Percentiles rank a stretch among this genome's conserved stretches.
These are phyloP conservation scores for Henricia sp. DNA, from an alignment of 53 echinoderm and acorn worm genomes.

Conservation along the genomic window DNA sequence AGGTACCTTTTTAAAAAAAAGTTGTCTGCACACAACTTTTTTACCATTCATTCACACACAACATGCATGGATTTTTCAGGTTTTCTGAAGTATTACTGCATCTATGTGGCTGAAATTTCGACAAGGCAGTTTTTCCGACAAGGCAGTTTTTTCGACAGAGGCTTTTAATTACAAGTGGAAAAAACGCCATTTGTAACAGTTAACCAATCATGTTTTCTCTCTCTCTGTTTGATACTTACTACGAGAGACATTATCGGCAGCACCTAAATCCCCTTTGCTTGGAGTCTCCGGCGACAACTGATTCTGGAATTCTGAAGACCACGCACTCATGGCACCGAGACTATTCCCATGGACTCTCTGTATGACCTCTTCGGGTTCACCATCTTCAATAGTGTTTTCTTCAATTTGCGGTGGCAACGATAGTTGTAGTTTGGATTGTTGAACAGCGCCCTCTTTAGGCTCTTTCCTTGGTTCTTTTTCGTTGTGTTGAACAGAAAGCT, in stretches of 20 bases:
- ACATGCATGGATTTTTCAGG: too few species aligned
- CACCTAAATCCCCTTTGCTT: not conserved
- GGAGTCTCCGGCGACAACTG: constrained; percentile 41
- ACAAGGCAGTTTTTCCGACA: too few species aligned
- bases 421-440: not conserved
- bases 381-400: constrained; percentile 7
- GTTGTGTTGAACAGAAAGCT: too few species aligned
- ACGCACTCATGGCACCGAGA: constrained; percentile 75
- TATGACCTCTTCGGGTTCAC: constrained; percentile 49
- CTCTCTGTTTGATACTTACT: not conserved
- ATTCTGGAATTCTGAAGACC: constrained; percentile 89
- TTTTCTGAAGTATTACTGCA: too few species aligned
- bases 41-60: too few species aligned
- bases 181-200: too few species aligned
- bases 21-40: too few species aligned
- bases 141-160: too few species aligned
- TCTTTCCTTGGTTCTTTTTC: not conserved
- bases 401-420: not conserved
- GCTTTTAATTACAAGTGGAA: too few species aligned
- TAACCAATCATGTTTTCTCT: not conserved
- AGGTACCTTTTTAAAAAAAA: too few species aligned
- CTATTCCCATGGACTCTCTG: constrained; percentile 81
- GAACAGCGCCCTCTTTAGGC: constrained; percentile 5
- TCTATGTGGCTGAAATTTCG: too few species aligned
- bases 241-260: not conserved